Evolutionary conservation across 2,113 vertebrate genomes (phyloP), one percentile per base, ranked within the genome.

Genomic region (Sminthopsis crassicaudata): DNA sequence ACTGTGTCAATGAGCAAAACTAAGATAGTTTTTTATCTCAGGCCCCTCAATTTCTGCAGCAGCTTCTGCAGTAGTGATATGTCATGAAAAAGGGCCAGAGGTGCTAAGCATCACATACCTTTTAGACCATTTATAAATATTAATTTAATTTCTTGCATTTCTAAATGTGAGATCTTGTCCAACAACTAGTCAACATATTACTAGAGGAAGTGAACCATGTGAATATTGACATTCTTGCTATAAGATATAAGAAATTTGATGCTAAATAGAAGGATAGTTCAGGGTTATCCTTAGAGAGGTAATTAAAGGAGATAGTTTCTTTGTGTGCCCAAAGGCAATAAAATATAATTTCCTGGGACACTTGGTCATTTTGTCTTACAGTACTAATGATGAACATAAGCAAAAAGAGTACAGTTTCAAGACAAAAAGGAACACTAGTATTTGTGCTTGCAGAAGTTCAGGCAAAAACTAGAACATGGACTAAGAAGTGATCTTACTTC

Each of bases 221-320:
- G 67, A 84, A 84, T 84, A 84, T 84, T 84, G 67, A 84, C 36
- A 84, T 84, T 84, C n/a, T 23, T 84, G 16, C 67, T 42, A 84
- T 84, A 42, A 42, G n/a, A 84, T 84, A 42, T 84, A 22, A 84
- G 36, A 84, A 42, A 84, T 30, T 84, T 84, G 67, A n/a, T 84
- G n/a, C 16, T 84, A 84, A 98, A 98, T 97, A 97, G 97, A 98
- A 36, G 98, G 97, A 84, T 84, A 36, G 67, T 42, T 84, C 16
- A 42, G 19, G 19, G n/a, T 84, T 42, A 19, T 84, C 67, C 67
- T 84, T 84, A 19, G 67, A 84, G 67, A 84, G 67, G n/a, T 84
- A 84, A 84, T 84, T 84, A 42, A 84, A 84, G n/a, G 16, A 84
- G 16, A 4, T 23, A 84, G 67, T 42, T 84, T 42, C 6, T 19